Base-by-base conservation (phyloP, 2,888 invertebrate genomes). In the Heliconius ismenius region DNA sequence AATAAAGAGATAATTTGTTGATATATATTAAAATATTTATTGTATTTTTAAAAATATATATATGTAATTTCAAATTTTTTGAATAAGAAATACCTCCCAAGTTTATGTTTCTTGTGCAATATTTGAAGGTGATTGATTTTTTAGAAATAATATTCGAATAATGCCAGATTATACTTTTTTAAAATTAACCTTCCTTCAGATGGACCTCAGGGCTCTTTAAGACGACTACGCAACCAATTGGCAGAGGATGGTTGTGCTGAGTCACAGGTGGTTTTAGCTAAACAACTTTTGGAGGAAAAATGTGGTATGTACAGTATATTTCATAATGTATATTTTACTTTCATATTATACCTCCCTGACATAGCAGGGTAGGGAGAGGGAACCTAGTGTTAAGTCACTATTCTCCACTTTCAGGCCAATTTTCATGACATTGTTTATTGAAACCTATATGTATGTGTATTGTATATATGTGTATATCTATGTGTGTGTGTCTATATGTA, bases 161-260 rank as follows among this genome's bases (percentile, higher is more conserved):
- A 62, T 36, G 36, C 86, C 84, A 84, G 81, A 81, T 73, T 76
- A 79, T 81, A 81, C 80, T 83, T 82, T 81, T 49, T 80, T 81
- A 70, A 79, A 74, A 79, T 77, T 78, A 76, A 80, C 81, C 81
- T 90, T 87, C 82, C 85, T 91, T 83, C 91, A 96, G 96, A 96
- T 94, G 95, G 96, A 80, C 95, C 96, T 82, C 94, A 95, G 91
- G 95, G 95, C 81, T 96, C 96, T 72, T 89, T 96, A 75, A 95
- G 95, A 85, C 91, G 96, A 73, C 90, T 96, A 72, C 92, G 96
- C 43, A 95, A 95, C 85, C 97, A 97, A 85, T 91, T 98, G 81
- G 98, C 98, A 0, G 97, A 97, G 85, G 98, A 98, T 90, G 98
- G 98, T 13, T 98, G 98, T 88, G 97, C 97, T 0, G 98, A 98